phyloP scores from a whole-genome alignment of 1,140 invertebrate genomes.

The Drosophila equinoxialis region DNA sequence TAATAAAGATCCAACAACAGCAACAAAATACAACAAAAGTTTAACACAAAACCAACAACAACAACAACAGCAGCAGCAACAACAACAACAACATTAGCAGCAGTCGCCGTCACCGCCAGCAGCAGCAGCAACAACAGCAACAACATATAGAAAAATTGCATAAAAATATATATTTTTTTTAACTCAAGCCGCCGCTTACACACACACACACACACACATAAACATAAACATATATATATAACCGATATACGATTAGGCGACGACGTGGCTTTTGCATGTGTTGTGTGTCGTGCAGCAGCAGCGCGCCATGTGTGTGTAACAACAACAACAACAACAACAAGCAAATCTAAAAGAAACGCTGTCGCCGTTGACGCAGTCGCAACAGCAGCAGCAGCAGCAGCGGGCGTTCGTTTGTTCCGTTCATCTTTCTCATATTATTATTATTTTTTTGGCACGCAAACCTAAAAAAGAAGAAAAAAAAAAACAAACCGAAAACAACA shows the following conservation, averaged over 20 bases:
- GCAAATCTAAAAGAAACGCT: slow-evolving; percentile 29
- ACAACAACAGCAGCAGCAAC: slow-evolving; percentile 47
- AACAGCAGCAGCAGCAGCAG: slow-evolving; percentile 2
- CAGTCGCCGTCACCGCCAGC: slow-evolving; percentile 12
- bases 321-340: slow-evolving; percentile 33
- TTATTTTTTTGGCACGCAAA: slow-evolving; percentile 73
- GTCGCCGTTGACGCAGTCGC: slow-evolving; percentile 39
- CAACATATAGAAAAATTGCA: slow-evolving; percentile 71
- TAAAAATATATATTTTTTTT: slow-evolving; percentile 72
- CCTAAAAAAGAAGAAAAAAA: slow-evolving; percentile 43
- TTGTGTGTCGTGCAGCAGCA: slow-evolving; percentile 24
- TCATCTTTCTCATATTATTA: slow-evolving; percentile 51
- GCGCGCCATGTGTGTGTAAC: slow-evolving; percentile 41
- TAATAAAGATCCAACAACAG: slow-evolving; percentile 27
- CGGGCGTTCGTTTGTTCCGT: slow-evolving; percentile 16
- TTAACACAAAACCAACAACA: slow-evolving; percentile 35
- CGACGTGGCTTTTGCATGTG: slow-evolving; percentile 63
- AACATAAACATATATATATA: slow-evolving; percentile 31
- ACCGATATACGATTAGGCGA: slow-evolving; percentile 33
- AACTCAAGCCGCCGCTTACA: slow-evolving; percentile 45
- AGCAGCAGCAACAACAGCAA: slow-evolving; percentile 30
- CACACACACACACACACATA: slow-evolving; percentile 47
- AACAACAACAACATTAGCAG: slow-evolving; percentile 48
- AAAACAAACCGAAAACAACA: not conserved
- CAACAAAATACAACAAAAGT: slow-evolving; percentile 47